phyloP scores from a whole-genome alignment of 1,140 invertebrate species.

The Sitodiplosis mosellana region DNA sequence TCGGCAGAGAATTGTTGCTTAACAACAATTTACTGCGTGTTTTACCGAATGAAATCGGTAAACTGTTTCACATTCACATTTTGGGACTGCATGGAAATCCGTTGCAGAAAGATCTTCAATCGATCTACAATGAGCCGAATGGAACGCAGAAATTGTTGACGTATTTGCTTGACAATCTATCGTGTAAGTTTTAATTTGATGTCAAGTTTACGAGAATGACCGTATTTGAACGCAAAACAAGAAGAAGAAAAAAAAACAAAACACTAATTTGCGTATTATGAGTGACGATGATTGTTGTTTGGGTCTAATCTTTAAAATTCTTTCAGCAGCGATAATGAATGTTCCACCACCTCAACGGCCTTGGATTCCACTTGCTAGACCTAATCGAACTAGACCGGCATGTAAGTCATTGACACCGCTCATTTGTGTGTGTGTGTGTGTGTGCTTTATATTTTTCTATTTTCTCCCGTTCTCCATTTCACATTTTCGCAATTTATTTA shows the following conservation, averaged over 20 bases:
- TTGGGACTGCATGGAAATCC: slow-evolving; percentile 87
- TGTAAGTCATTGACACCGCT: slow-evolving; percentile 45
- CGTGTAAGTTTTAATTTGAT: slow-evolving; percentile 44
- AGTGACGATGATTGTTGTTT: neutral
- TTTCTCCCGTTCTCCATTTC: neutral
- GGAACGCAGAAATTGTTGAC: slow-evolving; percentile 86
- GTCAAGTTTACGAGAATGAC: neutral
- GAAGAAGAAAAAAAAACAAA: too few relatives aligned
- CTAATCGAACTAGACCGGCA: slow-evolving; percentile 65
- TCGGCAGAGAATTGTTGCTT: slow-evolving; percentile 74
- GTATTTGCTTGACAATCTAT: slow-evolving; percentile 84
- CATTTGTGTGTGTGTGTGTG: too few relatives aligned
- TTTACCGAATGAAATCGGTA: slow-evolving; percentile 92
- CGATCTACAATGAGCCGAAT: slow-evolving; percentile 79
- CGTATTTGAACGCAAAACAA: too few relatives aligned
- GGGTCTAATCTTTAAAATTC: neutral
- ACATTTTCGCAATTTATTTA: neutral
- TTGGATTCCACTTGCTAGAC: slow-evolving; percentile 79
- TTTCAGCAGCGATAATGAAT: neutral
- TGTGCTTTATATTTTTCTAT: slow-evolving; percentile 3
- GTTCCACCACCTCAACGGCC: slow-evolving; percentile 68
- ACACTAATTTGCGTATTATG: neutral
- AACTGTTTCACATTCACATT: slow-evolving; percentile 88
- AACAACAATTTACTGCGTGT: slow-evolving; percentile 85
- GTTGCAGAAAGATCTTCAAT: slow-evolving; percentile 76